These are phyloP conservation scores for Ciconia nigra DNA, from an alignment of 2,797 vertebrate genomes.

Conservation along the genomic window DNA sequence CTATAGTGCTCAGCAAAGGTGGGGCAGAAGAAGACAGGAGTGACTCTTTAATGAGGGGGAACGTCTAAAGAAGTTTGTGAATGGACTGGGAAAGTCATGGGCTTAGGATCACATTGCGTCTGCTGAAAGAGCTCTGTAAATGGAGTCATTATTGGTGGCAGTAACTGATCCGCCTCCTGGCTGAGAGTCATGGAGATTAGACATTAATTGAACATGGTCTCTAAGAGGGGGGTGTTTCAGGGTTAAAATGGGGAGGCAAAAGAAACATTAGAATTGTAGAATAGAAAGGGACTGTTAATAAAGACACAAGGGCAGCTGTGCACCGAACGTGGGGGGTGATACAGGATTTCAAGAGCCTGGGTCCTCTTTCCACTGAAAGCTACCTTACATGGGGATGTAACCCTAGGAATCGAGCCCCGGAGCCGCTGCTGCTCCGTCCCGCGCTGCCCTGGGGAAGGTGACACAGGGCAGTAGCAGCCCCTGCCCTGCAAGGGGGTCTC, in stretches of 20 bases:
- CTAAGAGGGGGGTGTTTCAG: not conserved
- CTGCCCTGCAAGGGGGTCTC: not conserved
- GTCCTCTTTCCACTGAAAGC: conserved; percentile 1
- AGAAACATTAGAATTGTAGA: not conserved
- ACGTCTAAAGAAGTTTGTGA: conserved; percentile 1
- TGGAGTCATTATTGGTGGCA: conserved; percentile 47
- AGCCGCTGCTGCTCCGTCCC: accelerated
- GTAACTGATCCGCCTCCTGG: conserved; percentile 49
- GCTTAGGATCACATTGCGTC: conserved; percentile 34
- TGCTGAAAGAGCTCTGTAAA: conserved; percentile 45
- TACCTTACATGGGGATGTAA: not conserved
- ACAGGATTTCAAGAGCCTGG: not conserved
- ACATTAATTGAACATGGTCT: not conserved
- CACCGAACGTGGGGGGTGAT: not conserved
- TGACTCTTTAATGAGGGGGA: not conserved
- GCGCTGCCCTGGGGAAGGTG: not conserved
- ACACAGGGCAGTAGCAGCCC: accelerated
- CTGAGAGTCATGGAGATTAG: conserved; percentile 37
- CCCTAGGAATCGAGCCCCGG: not conserved
- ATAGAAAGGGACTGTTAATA: conserved; percentile 8
- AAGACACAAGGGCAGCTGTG: conserved; percentile 49
- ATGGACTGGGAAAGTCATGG: conserved; percentile 38
- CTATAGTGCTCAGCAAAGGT: not conserved
- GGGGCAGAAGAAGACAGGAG: not conserved
- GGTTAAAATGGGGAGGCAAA: not conserved